Percentiles rank a stretch among this genome's conserved stretches.
These are phyloP conservation scores for Helogale parvula DNA, from an alignment of 2,113 vertebrate species.

Conservation along the genomic window DNA sequence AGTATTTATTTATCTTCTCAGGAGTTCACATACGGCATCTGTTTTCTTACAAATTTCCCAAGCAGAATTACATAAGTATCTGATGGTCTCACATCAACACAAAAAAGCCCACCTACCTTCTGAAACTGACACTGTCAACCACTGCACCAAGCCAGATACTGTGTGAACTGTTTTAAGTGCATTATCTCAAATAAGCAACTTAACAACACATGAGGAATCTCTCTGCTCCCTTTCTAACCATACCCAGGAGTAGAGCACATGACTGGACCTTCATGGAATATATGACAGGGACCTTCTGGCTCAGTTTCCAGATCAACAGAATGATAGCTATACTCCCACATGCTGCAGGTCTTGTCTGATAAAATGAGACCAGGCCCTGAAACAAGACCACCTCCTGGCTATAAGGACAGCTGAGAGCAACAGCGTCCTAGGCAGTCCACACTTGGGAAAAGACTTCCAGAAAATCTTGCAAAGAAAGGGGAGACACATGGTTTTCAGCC, in stretches of 20 bases:
- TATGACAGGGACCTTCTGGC: background rate
- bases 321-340: background rate
- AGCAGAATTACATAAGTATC: background rate
- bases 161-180: background rate
- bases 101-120: background rate
- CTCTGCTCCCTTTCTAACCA: constrained; percentile 11
- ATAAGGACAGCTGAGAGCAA: background rate
- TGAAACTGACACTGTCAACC: background rate
- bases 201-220: constrained; percentile 35
- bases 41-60: background rate
- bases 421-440: background rate
- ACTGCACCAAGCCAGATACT: background rate
- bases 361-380: background rate
- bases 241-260: constrained; percentile 10
- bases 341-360: background rate
- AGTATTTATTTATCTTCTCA: background rate
- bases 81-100: background rate
- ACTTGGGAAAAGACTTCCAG: background rate
- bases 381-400: background rate
- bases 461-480: background rate
- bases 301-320: constrained; percentile 45
- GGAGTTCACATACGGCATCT: background rate
- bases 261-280: constrained; percentile 48
- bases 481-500: background rate
- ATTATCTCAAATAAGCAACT: constrained; percentile 6